Base-by-base conservation (phyloP, 2,888 invertebrate genomes). In the Ectropis crepuscularia region DNA sequence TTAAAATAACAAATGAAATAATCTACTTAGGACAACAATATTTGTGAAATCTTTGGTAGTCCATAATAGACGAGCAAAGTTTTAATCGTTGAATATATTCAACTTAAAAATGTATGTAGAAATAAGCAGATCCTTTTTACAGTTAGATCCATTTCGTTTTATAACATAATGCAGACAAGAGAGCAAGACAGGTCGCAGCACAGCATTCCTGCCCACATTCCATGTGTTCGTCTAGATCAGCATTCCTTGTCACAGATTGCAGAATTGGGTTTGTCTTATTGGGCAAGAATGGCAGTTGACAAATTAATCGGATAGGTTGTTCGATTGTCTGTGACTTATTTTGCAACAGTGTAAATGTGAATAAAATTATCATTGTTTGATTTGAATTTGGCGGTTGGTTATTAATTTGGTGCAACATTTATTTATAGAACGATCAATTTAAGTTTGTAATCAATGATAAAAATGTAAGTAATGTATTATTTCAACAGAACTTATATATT, bases 231-330 rank as follows among this genome's bases (percentile, higher is more conserved):
- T 62, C 64, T 67, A 68, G 49, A 69, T 70, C 78, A 59, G 68
- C 80, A 81, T 81, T 80, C 80, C 74, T 63, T 68, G 73, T 71
- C 70, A 57, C 57, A 68, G 72, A 75, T 77, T 63, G 72, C 77
- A 75, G 48, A 65, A 74, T 73, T 73, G 63, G 70, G 66, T 61
- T 47, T 60, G 42, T 60, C 51, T 74, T 62, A 61, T 80, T 77
- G 67, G 62, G 72, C 73, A 80, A 81, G 68, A 57, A 60, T 50
- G 65, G 62, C 71, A 68, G 61, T 71, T 79, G 80, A 81, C 80
- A 80, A 77, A 80, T 78, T 78, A 80, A 81, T 79, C 74, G 74
- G 69, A 67, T 65, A 68, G 57, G 37, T 45, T 63, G 61, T 64
- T 65, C 64, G 68, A 67, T 72, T 72, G 72, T 72, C 66, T 64